Percentiles rank a stretch among this genome's conserved stretches.
phyloP scores from a whole-genome alignment of 2,888 invertebrate species.

The Lasioglossum figueresi region DNA sequence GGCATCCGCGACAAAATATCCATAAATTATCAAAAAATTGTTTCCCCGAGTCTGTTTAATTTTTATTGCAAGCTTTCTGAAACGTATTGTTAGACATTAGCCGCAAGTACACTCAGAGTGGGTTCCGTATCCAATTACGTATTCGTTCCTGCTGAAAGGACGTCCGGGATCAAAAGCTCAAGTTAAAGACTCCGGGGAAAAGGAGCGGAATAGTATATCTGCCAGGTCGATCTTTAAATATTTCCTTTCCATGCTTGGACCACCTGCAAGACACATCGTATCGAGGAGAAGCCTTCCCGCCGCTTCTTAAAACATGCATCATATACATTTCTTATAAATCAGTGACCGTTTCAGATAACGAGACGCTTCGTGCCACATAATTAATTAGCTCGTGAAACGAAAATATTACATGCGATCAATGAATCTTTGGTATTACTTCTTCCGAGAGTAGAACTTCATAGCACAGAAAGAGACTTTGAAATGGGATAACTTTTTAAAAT shows the following conservation, averaged over 20 bases:
- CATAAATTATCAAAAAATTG: neutral
- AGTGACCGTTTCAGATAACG: neutral
- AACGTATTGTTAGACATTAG: constrained; percentile 19
- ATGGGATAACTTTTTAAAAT: neutral
- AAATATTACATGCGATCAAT: neutral
- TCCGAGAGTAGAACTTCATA: neutral
- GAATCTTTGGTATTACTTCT: neutral
- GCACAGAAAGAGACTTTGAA: neutral
- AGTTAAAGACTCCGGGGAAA: constrained; percentile 43
- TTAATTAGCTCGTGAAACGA: neutral
- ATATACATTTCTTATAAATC: constrained; percentile 34
- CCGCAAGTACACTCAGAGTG: constrained; percentile 13
- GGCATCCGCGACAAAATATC: too few species aligned
- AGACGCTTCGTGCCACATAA: neutral
- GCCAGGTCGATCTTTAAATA: constrained; percentile 60
- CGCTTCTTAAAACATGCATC: constrained; percentile 28
- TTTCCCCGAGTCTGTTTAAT: constrained; percentile 3
- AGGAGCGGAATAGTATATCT: constrained; percentile 46
- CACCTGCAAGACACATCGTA: constrained; percentile 52
- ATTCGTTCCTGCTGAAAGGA: constrained; percentile 67
- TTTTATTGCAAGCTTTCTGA: constrained; percentile 25
- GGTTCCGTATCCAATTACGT: constrained; percentile 68
- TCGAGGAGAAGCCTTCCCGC: constrained; percentile 7
- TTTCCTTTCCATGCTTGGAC: constrained; percentile 52
- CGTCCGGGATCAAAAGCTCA: constrained; percentile 53